Evolutionary conservation across 2,113 vertebrate genomes (phyloP), one percentile per base, ranked within the genome.

Genomic region (Psittacula cyanocephala): DNA sequence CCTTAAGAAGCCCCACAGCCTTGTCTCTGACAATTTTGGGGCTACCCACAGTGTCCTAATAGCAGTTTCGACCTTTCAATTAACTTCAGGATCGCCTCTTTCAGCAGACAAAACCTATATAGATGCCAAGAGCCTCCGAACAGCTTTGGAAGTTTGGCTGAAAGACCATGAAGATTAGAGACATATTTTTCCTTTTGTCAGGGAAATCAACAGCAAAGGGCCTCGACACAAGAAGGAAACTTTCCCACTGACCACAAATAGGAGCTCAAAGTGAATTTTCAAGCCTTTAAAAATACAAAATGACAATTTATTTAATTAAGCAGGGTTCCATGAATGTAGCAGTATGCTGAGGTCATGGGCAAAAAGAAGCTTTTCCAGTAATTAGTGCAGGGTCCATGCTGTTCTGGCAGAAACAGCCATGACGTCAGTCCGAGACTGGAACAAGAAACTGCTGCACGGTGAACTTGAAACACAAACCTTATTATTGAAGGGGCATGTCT

Each of bases 341-440:
- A 81, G 85, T 86, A 95, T 91, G 60, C 87, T 95, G 96, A 96
- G 92, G 93, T 96, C 94, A 96, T 94, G 92, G 87, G 86, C 91
- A 93, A 87, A 93, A 75, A 93, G 92, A 75, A 88, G 76, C 90
- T 93, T 96, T 97, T 97, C 94, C 95, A 96, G 95, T 96, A 95
- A 97, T 97, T 96, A 96, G 87, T 88, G 84, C 84, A 77, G 93
- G 93, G 91, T 89, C 95, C 81, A 17, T 86, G 90, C 94, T 95
- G 91, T 96, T 96, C 85, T 97, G 97, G 95, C 95, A 95, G 78
- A 96, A 95, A 69, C 86, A 91, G 31, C 59, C 52, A n/a, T 97
- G 95, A 96, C 4, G 52, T 97, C 94, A 93, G 86, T 50, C n/a
- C 1, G 8, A 57, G 79, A 27, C 46, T 76, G 84, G 95, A 72